phyloP scores from a whole-genome alignment of 2,888 invertebrate genomes.

The Hemicrepidius hirtus region DNA sequence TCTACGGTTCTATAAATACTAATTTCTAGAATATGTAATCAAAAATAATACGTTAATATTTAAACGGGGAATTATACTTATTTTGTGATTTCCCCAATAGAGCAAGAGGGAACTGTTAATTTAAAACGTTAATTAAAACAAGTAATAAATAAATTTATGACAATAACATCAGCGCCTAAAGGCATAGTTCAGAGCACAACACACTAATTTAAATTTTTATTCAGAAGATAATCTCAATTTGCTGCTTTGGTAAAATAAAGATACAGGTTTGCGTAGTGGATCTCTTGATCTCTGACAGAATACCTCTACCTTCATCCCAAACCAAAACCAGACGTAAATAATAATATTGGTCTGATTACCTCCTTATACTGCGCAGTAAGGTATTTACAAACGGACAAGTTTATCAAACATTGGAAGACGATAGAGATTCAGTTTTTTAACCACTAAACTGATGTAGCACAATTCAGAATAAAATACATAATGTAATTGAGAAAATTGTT shows the following conservation, averaged over 20 bases:
- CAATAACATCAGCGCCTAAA: slow-evolving; percentile 28
- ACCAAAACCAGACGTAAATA: slow-evolving; percentile 24
- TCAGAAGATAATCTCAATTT: not conserved
- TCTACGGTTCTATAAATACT: too few species aligned
- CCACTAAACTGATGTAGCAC: too few species aligned
- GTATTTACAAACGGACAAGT: too few species aligned
- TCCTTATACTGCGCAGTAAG: slow-evolving; percentile 15
- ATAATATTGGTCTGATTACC: slow-evolving; percentile 3
- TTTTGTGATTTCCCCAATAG: slow-evolving; percentile 17
- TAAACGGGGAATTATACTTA: not conserved
- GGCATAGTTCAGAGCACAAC: slow-evolving; percentile 21
- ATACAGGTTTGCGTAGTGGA: slow-evolving; percentile 3
- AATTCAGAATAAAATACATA: too few species aligned
- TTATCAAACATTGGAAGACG: too few species aligned
- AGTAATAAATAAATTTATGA: slow-evolving; percentile 34
- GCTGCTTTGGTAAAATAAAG: slow-evolving; percentile 19
- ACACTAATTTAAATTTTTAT: not conserved
- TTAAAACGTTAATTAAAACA: slow-evolving; percentile 34
- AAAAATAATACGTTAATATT: not conserved
- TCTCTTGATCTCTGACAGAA: slow-evolving; percentile 20
- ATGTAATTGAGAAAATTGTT: too few species aligned
- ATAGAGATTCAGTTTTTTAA: too few species aligned
- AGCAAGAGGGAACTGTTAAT: slow-evolving; percentile 25
- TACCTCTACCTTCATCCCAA: slow-evolving; percentile 3
- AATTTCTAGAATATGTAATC: too few species aligned